These are phyloP conservation scores for Ondatra zibethicus DNA, from an alignment of 2,113 vertebrate genomes.

Conservation along the genomic window DNA sequence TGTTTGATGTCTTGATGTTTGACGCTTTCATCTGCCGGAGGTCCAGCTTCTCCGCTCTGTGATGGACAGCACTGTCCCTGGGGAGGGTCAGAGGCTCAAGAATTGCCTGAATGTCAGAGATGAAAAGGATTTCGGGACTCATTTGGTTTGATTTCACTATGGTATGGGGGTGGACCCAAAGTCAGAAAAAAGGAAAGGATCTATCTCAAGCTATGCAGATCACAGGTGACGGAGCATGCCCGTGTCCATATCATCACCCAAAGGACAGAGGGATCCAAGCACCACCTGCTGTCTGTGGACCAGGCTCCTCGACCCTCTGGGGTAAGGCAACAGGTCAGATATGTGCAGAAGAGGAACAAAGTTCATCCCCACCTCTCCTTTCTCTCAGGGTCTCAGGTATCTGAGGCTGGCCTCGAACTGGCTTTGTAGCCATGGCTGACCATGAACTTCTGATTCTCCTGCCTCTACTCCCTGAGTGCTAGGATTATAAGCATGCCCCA, in stretches of 20 bases:
- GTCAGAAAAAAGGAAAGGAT: not conserved
- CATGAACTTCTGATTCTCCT: not conserved
- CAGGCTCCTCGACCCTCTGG: not conserved
- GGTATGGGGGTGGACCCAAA: not conserved
- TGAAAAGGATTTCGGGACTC: not conserved
- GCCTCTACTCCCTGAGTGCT: not conserved
- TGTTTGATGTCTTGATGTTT: conserved; percentile 61
- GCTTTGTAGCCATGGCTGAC: not conserved
- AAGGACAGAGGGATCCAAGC: not conserved
- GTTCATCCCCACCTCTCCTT: not conserved
- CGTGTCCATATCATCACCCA: too few relatives aligned
- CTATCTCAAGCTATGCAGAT: accelerated
- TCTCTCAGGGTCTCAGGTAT: not conserved
- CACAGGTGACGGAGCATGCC: accelerated
- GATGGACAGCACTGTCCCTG: not conserved
- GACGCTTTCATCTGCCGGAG: conserved; percentile 59
- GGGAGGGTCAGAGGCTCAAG: not conserved
- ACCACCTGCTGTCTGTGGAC: not conserved
- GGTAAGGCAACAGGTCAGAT: not conserved
- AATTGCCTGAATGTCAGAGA: conserved; percentile 43
- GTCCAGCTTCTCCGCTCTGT: conserved; percentile 42
- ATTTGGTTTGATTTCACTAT: not conserved
- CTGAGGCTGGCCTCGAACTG: not conserved
- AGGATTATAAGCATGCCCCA: not conserved
- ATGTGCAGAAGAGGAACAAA: not conserved